Conservation (phyloP, 2,888 invertebrate species). For the Mythimna vitellina region DNA sequence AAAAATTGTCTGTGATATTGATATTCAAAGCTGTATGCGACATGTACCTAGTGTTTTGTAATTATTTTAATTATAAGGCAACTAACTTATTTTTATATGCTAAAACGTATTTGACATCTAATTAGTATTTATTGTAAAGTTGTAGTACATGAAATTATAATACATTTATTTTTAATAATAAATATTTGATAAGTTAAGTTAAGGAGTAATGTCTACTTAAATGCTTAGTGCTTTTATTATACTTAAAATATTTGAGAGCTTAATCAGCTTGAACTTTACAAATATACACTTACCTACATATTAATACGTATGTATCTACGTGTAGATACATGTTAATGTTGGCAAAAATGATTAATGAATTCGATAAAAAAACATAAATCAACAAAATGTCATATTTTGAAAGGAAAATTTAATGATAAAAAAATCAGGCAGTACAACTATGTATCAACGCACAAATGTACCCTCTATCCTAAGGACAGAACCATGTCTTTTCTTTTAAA, state of each 20-base stretch:
- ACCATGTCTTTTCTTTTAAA: neutral
- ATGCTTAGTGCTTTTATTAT: slow-evolving; percentile 26
- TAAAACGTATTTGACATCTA: slow-evolving; percentile 46
- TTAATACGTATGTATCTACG: too few species aligned
- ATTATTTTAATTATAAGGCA: slow-evolving; percentile 61
- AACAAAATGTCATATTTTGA: too few species aligned
- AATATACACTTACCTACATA: neutral
- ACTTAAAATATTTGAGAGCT: slow-evolving; percentile 1
- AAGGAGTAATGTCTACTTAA: slow-evolving; percentile 1
- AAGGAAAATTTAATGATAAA: too few species aligned
- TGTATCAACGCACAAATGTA: too few species aligned
- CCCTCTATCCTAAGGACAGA: too few species aligned
- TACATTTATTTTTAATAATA: slow-evolving; percentile 23
- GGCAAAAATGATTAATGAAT: neutral
- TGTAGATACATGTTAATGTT: neutral
- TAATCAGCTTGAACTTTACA: too few species aligned
- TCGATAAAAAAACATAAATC: neutral
- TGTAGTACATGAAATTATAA: slow-evolving; percentile 28
- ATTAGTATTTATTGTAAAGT: slow-evolving; percentile 62
- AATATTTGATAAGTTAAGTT: slow-evolving; percentile 12
- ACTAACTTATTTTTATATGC: slow-evolving; percentile 73
- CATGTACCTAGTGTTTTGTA: slow-evolving; percentile 60
- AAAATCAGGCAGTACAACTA: neutral
- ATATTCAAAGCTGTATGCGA: slow-evolving; percentile 77
- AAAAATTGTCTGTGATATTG: slow-evolving; percentile 85